Evolutionary conservation across 2,113 vertebrate species (phyloP).

Genomic region (Dicaeum eximium): DNA sequence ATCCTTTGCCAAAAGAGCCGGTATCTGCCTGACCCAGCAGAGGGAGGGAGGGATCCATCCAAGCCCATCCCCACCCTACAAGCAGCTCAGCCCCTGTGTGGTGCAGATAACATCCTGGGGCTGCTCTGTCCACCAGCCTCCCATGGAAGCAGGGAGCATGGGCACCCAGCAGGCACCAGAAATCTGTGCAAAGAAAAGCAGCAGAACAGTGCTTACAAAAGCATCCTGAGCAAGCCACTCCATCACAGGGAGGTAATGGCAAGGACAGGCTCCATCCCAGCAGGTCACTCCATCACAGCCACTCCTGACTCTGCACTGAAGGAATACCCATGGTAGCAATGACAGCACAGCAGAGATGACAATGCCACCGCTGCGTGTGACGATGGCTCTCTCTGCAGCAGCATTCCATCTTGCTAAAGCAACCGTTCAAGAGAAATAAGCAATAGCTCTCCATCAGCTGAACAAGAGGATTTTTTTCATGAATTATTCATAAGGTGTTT

Average conservation of each 20-base stretch:
- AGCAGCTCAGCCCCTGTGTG: background rate
- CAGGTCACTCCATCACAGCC: background rate
- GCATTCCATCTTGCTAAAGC: background rate
- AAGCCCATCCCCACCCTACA: background rate
- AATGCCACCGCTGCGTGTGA: rapidly evolving
- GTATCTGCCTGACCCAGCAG: rapidly evolving
- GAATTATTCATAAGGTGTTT: slow-evolving; percentile 21
- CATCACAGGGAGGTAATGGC: background rate
- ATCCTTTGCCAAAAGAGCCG: background rate
- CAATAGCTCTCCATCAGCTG: background rate
- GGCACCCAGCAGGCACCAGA: background rate
- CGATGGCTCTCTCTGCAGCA: background rate
- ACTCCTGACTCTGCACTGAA: rapidly evolving
- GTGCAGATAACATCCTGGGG: background rate
- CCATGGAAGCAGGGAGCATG: rapidly evolving
- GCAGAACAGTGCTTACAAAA: rapidly evolving
- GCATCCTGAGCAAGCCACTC: rapidly evolving
- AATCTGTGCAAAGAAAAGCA: background rate
- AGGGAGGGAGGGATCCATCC: background rate
- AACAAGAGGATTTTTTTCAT: slow-evolving; percentile 18
- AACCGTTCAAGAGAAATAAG: background rate
- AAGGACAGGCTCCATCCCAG: background rate
- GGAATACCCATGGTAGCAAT: rapidly evolving
- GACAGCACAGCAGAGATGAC: background rate
- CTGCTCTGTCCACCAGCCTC: background rate